Conservation (phyloP, 2,797 vertebrate species). For the Poeciliopsis gracilis region DNA sequence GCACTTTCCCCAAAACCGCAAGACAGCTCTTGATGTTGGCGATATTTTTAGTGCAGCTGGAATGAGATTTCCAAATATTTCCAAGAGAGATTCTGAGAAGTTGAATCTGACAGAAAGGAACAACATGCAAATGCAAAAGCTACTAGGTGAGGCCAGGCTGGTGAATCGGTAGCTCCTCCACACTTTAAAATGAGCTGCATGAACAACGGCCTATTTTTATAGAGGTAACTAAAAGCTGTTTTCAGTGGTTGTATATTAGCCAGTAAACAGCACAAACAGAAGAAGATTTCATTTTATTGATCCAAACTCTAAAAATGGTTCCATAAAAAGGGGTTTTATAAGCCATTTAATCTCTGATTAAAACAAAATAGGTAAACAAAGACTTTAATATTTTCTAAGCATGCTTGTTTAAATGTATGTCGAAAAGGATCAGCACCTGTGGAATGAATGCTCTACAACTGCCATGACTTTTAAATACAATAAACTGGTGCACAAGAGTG, state of each 20-base stretch:
- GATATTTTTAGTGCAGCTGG: conserved; percentile 73
- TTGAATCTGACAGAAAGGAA: conserved; percentile 49
- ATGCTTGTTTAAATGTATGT: conserved; percentile 33
- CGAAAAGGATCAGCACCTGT: neutral
- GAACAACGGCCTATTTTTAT: conserved; percentile 55
- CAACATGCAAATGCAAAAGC: conserved; percentile 14
- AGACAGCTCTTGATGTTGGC: conserved; percentile 44
- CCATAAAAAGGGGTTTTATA: conserved; percentile 65
- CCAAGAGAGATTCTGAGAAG: conserved; percentile 47
- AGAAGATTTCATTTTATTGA: conserved; percentile 66
- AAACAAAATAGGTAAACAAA: conserved; percentile 47
- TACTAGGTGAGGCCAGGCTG: conserved; percentile 20
- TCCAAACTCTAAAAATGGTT: conserved; percentile 43
- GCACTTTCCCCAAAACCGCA: conserved; percentile 50
- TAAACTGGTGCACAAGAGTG: neutral
- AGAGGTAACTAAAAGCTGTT: conserved; percentile 57
- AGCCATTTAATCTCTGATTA: conserved; percentile 60
- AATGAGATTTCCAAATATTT: conserved; percentile 45
- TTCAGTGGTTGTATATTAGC: conserved; percentile 54
- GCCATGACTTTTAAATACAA: neutral
- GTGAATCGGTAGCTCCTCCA: neutral
- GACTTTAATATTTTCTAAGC: conserved; percentile 42
- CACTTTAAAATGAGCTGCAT: conserved; percentile 28
- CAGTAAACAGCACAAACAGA: conserved; percentile 57
- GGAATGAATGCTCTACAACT: neutral